Evolutionary conservation across 2,797 vertebrate species (phyloP), one percentile per base, ranked within the genome.

Genomic region (Spizella passerina): DNA sequence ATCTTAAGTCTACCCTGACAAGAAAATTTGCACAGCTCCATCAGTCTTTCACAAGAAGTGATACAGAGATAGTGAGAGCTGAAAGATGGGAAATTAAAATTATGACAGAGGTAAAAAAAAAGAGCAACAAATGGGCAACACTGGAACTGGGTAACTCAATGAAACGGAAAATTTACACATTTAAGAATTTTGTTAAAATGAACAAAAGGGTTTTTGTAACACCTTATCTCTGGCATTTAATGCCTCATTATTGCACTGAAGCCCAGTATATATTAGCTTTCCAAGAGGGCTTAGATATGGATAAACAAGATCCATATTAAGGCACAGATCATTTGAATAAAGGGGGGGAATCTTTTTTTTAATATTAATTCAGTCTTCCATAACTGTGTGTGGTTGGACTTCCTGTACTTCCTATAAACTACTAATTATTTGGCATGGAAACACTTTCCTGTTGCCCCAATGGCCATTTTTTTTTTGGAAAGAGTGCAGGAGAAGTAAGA

Each of bases 311-410:
- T 82, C 22, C 24, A 55, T 71, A 78, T 27, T 39, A 93, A 71
- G 46, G 39, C 14, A 34, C 7, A 17, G 7, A 70, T 44, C 3
- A 4, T 52, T 63, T 57, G n/a, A 80, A 72, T 9, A 7, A 43
- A 9, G 15, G 14, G 1, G 1, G 5, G 1, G 41, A 34, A 29
- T 2, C 3, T 6, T 36, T 34, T 50, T 3, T 26, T n/a, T n/a
- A n/a, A n/a, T n/a, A n/a, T n/a, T n/a, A n/a, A n/a, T n/a, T n/a
- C n/a, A n/a, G 36, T 55, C n/a, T 76, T 81, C 43, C 24, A 44
- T 38, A 36, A 32, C 11, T 61, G 9, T 12, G 2, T 41, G 14
- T 20, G 55, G 36, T 14, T 60, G 22, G 34, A 52, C n/a, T 49
- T 59, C 10, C n/a, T 75, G 19, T 38, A 32, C 15, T 77, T 91